Evolutionary conservation across 2,113 vertebrate species (phyloP).

Genomic region (Arenaria interpres): DNA sequence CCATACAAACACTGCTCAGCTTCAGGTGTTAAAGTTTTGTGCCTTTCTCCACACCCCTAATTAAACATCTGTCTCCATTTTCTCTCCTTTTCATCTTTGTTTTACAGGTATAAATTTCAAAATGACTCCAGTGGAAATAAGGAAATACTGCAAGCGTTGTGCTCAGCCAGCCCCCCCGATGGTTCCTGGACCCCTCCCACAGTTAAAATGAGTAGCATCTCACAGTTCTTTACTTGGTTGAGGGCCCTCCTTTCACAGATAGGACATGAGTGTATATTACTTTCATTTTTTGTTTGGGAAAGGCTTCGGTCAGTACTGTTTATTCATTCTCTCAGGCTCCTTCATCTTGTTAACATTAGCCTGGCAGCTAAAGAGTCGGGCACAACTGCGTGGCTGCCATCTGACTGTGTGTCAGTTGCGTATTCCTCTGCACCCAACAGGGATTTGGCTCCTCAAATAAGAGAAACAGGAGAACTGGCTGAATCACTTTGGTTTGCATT

Average conservation of each 20-base stretch:
- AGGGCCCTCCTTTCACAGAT: not conserved
- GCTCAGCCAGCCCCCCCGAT: accelerated
- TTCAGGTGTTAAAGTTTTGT: not conserved
- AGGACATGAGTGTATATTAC: not conserved
- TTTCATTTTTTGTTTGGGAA: not conserved
- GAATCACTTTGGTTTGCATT: not conserved
- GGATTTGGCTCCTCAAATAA: not conserved
- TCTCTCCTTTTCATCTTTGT: not conserved
- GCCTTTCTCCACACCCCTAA: not conserved
- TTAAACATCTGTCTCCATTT: not conserved
- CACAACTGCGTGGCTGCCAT: not conserved
- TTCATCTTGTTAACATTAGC: not conserved
- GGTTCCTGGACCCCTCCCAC: slow-evolving; percentile 13
- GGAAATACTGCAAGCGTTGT: slow-evolving; percentile 7
- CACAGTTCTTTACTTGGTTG: not conserved
- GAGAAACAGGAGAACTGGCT: not conserved
- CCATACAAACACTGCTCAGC: not conserved
- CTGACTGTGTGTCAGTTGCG: not conserved
- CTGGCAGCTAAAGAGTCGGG: not conserved
- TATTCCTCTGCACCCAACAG: not conserved
- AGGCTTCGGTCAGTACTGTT: not conserved
- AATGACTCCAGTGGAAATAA: accelerated
- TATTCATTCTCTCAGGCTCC: not conserved
- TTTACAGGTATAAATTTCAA: not conserved
- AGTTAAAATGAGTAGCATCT: slow-evolving; percentile 28